Base-by-base conservation (phyloP, 2,113 vertebrate genomes). In the Cyprinodon variegatus region DNA sequence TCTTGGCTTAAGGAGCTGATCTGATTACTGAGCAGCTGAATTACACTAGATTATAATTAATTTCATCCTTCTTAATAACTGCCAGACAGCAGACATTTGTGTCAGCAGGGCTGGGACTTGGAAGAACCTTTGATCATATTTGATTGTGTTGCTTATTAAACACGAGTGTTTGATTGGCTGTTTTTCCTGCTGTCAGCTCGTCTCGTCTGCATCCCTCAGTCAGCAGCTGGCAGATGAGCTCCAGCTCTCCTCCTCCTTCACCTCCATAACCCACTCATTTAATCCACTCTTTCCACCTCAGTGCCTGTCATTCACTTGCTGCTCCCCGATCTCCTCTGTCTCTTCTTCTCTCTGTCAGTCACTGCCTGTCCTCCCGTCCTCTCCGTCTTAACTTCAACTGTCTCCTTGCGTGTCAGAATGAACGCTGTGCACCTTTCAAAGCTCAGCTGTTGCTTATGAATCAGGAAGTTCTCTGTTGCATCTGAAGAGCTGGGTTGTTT, bases 181-280 rank as follows among this genome's bases (percentile, higher is more conserved):
- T 53, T 5, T 50, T 17, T 50, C 48, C 3, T 12, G 11, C 6
- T 22, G n/a, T 64, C 13, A 12, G 39, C 37, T 73, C 17, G 12
- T 45, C 29, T 43, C 69, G 29, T 81, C 17, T 41, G 60, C 68
- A 48, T 74, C 73, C 63, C 69, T 67, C 50, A 29, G 65, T 69
- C 61, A 68, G 60, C 75, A 72, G 63, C 72, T 74, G 76, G 64
- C 45, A 61, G 43, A 63, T 37, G 50, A 72, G 48, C 62, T 41
- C 39, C 53, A 72, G 61, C 74, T 65, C 53, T 59, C 43, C 74
- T 62, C 72, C 62, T 61, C 38, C 74, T 37, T 74, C 77, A 69
- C 61, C 72, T 69, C 65, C 38, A 46, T 59, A 40, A 76, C 64
- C 50, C 72, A 60, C 57, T 75, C 48, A 82, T 90, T 84, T 77